Evolutionary conservation across 35 echinoderm and acorn worm species (phyloP).

Genomic region (Acanthaster planci): DNA sequence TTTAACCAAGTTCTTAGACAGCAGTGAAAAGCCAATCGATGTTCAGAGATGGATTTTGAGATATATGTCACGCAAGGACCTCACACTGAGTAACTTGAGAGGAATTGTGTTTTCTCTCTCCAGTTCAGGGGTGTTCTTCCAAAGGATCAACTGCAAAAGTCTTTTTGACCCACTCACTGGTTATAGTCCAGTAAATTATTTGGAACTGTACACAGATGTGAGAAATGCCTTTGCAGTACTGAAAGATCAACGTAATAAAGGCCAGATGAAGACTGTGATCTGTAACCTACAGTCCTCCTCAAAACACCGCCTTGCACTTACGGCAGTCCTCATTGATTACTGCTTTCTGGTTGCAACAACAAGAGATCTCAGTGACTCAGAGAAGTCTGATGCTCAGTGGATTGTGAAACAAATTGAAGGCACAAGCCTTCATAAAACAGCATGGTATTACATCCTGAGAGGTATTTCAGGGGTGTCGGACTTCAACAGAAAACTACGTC

Average conservation of each 20-base stretch:
- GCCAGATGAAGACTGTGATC: not conserved
- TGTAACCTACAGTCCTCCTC: not conserved
- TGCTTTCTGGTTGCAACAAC: constrained; percentile 15
- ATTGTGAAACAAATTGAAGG: not conserved
- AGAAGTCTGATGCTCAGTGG: constrained; percentile 1
- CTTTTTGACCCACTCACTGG: constrained; percentile 15
- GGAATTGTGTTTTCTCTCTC: not conserved
- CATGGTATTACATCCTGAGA: not conserved
- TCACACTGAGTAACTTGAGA: not conserved
- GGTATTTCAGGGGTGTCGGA: constrained; percentile 28
- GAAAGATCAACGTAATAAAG: not conserved
- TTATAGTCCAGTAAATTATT: constrained; percentile 24
- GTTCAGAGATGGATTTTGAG: not conserved
- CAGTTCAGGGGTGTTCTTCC: not conserved
- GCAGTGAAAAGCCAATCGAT: not conserved
- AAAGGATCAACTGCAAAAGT: not conserved
- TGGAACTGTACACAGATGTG: not conserved
- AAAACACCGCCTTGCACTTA: constrained; percentile 35
- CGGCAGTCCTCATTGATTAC: constrained; percentile 12
- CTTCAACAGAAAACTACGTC: constrained; percentile 19
- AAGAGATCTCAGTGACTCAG: not conserved
- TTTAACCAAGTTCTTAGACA: not conserved
- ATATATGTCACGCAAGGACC: not conserved
- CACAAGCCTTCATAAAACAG: not conserved
- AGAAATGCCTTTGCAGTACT: not conserved